Conservation (phyloP, 2,113 vertebrate genomes). For the Pteruthius melanotis region DNA sequence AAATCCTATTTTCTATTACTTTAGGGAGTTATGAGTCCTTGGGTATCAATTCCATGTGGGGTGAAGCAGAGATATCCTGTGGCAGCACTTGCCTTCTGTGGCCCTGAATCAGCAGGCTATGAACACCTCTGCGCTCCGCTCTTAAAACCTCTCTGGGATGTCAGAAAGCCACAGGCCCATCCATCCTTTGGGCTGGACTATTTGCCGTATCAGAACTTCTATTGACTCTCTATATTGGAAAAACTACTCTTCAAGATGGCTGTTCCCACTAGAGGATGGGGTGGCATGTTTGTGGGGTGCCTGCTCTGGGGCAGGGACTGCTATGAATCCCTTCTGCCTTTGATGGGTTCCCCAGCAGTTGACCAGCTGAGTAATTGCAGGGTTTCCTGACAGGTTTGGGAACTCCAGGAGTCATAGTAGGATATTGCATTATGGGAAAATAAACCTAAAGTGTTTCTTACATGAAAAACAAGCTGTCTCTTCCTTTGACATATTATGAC, state of each 20-base stretch:
- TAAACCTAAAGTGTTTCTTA: not conserved
- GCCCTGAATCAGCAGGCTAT: not conserved
- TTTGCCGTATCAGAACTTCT: not conserved
- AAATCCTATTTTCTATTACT: not conserved
- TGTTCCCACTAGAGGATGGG: not conserved
- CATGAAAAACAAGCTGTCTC: not conserved
- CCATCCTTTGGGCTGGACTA: not conserved
- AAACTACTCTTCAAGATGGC: not conserved
- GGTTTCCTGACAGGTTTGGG: not conserved
- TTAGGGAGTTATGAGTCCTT: not conserved
- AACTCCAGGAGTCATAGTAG: not conserved
- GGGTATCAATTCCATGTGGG: not conserved
- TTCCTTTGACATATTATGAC: not conserved
- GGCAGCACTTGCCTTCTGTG: not conserved
- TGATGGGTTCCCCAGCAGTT: not conserved
- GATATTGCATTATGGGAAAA: not conserved
- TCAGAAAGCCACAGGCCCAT: not conserved
- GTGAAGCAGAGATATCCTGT: not conserved
- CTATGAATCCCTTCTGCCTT: not conserved
- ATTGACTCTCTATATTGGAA: not conserved
- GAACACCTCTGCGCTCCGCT: not conserved
- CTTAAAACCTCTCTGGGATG: not conserved
- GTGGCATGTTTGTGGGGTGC: not conserved
- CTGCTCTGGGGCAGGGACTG: not conserved
- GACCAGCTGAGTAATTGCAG: not conserved